A percentile compares a stretch with the other conserved stretches of the same genome.
These are phyloP conservation scores for Catagonus wagneri DNA, from an alignment of 2,113 vertebrate genomes.

Conservation along the genomic window DNA sequence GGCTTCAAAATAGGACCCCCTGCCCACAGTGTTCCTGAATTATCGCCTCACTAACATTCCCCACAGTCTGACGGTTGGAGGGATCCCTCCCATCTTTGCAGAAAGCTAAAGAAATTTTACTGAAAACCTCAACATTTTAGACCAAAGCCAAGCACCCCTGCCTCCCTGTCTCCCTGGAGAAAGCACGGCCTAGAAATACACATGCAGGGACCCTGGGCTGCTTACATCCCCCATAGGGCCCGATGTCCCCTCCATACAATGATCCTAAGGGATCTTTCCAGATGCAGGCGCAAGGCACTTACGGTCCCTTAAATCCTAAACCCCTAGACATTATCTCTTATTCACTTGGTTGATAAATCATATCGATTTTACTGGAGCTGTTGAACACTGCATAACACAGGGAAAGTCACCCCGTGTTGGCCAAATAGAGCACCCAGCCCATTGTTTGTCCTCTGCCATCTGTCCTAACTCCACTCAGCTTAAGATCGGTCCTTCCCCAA, in stretches of 20 bases:
- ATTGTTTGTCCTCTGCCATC: neutral
- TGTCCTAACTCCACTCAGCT: neutral
- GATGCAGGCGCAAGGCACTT: neutral
- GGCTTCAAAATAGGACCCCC: neutral
- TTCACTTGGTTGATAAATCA: neutral
- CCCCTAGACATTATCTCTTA: neutral
- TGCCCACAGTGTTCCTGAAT: neutral
- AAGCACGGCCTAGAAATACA: neutral
- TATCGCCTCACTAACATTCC: neutral
- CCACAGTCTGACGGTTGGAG: neutral
- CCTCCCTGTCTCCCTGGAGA: neutral
- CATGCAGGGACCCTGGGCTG: too few species aligned
- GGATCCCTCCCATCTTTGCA: neutral
- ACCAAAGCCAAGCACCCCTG: neutral
- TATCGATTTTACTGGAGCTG: neutral
- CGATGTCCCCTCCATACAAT: neutral
- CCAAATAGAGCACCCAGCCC: neutral
- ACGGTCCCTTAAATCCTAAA: neutral
- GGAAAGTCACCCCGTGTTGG: neutral
- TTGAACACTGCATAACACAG: neutral
- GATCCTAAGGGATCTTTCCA: neutral
- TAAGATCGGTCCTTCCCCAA: neutral
- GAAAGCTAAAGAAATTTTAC: neutral
- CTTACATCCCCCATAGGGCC: neutral
- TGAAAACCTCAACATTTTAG: neutral